Conservation (phyloP, 2,888 invertebrate species). For the Drosophila formosana region DNA sequence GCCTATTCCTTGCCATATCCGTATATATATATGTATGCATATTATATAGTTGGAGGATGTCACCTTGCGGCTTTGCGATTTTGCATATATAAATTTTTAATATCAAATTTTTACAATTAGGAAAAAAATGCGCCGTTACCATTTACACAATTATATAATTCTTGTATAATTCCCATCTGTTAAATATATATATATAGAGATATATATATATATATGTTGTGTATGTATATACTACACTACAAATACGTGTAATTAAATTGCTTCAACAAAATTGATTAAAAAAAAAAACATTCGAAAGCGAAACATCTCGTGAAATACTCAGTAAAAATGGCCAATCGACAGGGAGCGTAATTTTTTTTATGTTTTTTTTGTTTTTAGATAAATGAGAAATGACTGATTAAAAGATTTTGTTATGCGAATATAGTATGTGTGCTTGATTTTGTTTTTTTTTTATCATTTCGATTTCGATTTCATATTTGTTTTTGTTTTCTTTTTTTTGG, state of each 20-base stretch:
- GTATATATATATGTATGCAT: slow-evolving; percentile 33
- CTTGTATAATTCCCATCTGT: slow-evolving; percentile 53
- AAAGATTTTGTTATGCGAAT: slow-evolving; percentile 4
- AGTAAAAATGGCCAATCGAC: slow-evolving; percentile 43
- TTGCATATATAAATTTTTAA: slow-evolving; percentile 76
- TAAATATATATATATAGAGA: slow-evolving; percentile 53
- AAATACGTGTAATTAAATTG: slow-evolving; percentile 13
- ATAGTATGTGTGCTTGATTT: slow-evolving; percentile 14
- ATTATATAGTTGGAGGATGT: slow-evolving; percentile 48
- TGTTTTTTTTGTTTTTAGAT: neutral
- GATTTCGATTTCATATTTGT: neutral
- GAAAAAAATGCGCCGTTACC: slow-evolving; percentile 74
- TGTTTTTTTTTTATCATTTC: neutral
- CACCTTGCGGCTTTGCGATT: slow-evolving; percentile 35
- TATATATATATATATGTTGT: slow-evolving; percentile 30
- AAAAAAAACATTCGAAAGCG: slow-evolving; percentile 24
- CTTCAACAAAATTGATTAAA: slow-evolving; percentile 14
- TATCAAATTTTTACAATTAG: slow-evolving; percentile 77
- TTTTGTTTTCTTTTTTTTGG: neutral
- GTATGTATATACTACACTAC: slow-evolving; percentile 29
- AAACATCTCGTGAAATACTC: slow-evolving; percentile 19
- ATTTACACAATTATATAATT: slow-evolving; percentile 54
- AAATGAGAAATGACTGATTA: slow-evolving; percentile 3
- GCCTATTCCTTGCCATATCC: slow-evolving; percentile 55
- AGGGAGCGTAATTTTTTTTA: slow-evolving; percentile 8